A percentile compares a stretch with the other conserved stretches of the same genome.
phyloP scores from a whole-genome alignment of 2,888 invertebrate species.

The Erynnis tages region DNA sequence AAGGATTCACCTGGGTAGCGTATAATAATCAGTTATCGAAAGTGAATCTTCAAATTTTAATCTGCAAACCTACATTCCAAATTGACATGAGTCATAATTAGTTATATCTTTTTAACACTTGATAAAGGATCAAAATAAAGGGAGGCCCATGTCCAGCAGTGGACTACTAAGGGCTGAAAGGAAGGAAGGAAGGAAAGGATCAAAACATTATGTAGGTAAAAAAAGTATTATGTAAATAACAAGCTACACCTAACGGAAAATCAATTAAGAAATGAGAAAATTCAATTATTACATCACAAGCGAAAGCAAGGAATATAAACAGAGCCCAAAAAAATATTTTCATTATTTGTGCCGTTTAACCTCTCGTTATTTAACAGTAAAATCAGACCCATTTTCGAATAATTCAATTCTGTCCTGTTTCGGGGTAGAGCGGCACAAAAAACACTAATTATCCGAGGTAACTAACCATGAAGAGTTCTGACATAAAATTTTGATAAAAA shows the following conservation, averaged over 20 bases:
- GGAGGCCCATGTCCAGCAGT: no score
- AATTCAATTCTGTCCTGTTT: constrained; percentile 17
- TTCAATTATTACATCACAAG: not conserved
- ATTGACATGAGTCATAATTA: no score
- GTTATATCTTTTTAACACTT: no score
- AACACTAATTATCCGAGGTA: constrained; percentile 69
- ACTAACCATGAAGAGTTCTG: constrained; percentile 69
- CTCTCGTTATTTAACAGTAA: constrained; percentile 14
- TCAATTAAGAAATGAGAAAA: not conserved
- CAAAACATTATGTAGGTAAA: no score
- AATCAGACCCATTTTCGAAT: not conserved
- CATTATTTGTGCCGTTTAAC: constrained; percentile 13
- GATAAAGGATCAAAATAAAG: no score
- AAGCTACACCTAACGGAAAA: not conserved
- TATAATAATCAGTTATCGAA: no score
- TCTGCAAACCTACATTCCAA: no score
- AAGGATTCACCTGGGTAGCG: no score
- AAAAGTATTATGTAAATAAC: no score
- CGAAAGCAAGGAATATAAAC: constrained; percentile 1
- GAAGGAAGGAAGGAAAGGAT: no score
- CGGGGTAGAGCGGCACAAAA: constrained; percentile 39
- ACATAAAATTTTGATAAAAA: constrained; percentile 58
- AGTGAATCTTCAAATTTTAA: no score
- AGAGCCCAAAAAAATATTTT: constrained; percentile 1
- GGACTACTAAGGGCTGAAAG: no score